Base-by-base conservation (phyloP, 2,797 vertebrate species). In the Sciurus vulgaris region DNA sequence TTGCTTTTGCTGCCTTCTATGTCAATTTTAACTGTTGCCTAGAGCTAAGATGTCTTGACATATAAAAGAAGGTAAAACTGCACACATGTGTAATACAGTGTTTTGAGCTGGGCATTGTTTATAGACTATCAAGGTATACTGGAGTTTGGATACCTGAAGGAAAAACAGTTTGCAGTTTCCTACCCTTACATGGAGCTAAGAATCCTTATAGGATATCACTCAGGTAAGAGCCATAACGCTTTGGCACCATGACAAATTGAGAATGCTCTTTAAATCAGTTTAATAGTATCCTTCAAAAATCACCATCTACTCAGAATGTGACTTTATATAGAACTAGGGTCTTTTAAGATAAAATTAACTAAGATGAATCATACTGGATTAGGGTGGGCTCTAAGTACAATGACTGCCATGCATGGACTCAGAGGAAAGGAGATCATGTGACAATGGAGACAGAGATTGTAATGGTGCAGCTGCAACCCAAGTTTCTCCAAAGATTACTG, bases 21-120 rank as follows among this genome's bases (percentile, higher is more conserved):
- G 87, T 91, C 35, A 79, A 5, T 95, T 96, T 92, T 61, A 95
- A 79, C 56, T 89, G 86, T 88, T 67, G 38, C 86, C 85, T 86
- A 89, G 5, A 90, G 33, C 14, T 85, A 73, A 86, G 7, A 86
- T 89, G 11, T 65, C 47, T 65, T 87, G 15, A 2, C 33, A 89
- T 93, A 84, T 91, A 77, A 86, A 92, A 93, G 44, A 90, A 73
- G 44, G 44, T 83, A 85, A 97, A 86, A 63, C 67, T 70, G 18
- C 17, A 77, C 41, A 41, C 33, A 15, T 4, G 3, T 87, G 87
- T 95, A 86, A 79, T 89, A 41, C 12, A 33, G 17, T 95, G 22
- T 72, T 96, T 94, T 93, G 69, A 92, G 74, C 65, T 88, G 26
- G 77, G 22, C 47, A 82, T 85, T 87, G 13, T 51, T 90, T 94